Evolutionary conservation across 53 echinoderm and acorn worm species (phyloP), one percentile per base, ranked within the genome.

Genomic region (Echinometra lucunter): DNA sequence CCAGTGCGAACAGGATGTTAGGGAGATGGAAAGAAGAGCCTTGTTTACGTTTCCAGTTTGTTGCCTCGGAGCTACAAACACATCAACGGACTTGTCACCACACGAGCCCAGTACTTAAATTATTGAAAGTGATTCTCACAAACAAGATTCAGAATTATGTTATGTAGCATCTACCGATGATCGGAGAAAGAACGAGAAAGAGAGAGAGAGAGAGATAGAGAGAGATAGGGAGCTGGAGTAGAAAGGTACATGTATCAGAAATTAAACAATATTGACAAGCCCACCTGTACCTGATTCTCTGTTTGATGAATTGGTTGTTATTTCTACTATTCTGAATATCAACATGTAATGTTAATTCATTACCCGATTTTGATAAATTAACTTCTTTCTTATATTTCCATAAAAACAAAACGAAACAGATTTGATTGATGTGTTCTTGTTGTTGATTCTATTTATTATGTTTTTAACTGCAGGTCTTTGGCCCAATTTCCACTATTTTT

Each of bases 41-140:
- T 60, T 91, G 44, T 91, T 91, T 69, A 91, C 91, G 60, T 40
- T 91, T 67, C 58, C 27, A 37, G 91, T 63, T 58, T 63, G 49
- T 90, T 34, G 57, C 90, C 90, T 60, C 60, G 23, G 58, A 60
- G 90, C 57, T 37, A 90, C 17, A 38, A 60, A 90, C 63, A 58
- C 90, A 90, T 90, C 90, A 40, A n/a, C 88, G 23, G 78, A 21
- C 88, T 88, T 88, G 88, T 88, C 88, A 78, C 38, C 72, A 78
- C 78, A 40, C 42, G 6, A 23, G 42, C 38, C 42, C 6, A 38
- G 72, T 78, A 78, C 78, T 78, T 78, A 78, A 78, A 78, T 78
- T 78, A 78, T 75, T 17, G 78, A 78, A 78, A 40, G 42, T 6
- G 40, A 38, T 37, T 75, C 75, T 70, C 32, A 27, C n/a, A 72